Percentiles rank a stretch among this genome's conserved stretches.
phyloP scores from a whole-genome alignment of 2,888 invertebrate species.

The Neoitamus cyanurus region DNA sequence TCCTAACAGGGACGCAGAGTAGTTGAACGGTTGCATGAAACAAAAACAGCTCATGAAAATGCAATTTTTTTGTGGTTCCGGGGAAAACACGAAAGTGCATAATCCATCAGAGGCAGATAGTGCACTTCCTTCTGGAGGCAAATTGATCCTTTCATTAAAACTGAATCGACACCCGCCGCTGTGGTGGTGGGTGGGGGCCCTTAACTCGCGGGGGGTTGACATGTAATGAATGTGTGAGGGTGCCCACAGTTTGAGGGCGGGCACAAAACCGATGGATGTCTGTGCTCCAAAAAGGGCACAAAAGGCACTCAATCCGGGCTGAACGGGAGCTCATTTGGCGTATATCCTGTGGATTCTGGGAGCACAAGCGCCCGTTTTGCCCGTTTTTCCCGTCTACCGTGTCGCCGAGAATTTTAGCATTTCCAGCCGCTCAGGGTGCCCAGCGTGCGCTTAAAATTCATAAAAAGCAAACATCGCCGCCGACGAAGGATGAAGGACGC shows the following conservation, averaged over 20 bases:
- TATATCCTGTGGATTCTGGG: neutral
- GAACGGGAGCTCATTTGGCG: neutral
- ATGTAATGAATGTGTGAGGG: neutral
- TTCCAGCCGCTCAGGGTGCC: neutral
- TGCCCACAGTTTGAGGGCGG: neutral
- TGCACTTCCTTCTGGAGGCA: neutral
- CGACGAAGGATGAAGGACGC: neutral
- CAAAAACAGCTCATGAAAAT: neutral
- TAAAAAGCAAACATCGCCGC: neutral
- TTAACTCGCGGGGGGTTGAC: neutral
- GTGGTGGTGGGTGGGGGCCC: neutral
- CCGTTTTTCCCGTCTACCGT: neutral
- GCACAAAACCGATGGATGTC: neutral
- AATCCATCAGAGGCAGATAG: neutral
- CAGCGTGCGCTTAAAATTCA: neutral
- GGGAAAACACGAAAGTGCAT: neutral
- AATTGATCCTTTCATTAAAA: conserved; percentile 7
- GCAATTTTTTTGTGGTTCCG: neutral
- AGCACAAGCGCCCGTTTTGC: neutral
- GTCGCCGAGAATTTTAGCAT: neutral
- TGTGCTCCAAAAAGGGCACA: neutral
- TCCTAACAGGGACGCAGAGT: neutral
- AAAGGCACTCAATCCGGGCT: neutral
- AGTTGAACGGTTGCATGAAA: neutral
- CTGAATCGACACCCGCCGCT: neutral